Evolutionary conservation across 1,140 invertebrate genomes (phyloP).

Genomic region (Plectrocnemia conspersa): DNA sequence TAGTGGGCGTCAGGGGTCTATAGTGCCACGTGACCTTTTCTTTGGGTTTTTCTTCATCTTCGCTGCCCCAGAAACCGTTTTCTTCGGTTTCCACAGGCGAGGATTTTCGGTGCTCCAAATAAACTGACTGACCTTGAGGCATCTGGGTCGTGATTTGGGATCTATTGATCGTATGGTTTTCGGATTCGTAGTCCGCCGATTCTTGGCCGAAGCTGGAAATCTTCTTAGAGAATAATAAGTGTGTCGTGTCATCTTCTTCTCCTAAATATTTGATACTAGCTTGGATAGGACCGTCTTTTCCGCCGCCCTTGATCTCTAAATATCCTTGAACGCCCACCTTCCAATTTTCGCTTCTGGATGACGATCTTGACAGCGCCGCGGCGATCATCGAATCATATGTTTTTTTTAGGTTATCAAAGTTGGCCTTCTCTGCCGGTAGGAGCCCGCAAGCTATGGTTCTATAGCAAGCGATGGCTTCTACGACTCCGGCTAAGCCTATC

Average conservation of each 20-base stretch:
- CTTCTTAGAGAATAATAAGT: slow-evolving; percentile 49
- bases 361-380: slow-evolving; percentile 37
- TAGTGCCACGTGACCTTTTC: slow-evolving; percentile 48
- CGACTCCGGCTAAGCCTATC: slow-evolving; percentile 64
- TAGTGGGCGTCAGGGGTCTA: slow-evolving; percentile 41
- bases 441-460: slow-evolving; percentile 52
- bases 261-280: slow-evolving; percentile 46
- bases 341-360: slow-evolving; percentile 40
- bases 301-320: slow-evolving; percentile 44
- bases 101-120: slow-evolving; percentile 35
- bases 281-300: slow-evolving; percentile 41
- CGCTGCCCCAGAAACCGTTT: slow-evolving; percentile 27
- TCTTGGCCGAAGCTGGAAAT: slow-evolving; percentile 52
- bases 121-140: slow-evolving; percentile 38
- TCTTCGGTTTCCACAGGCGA: slow-evolving; percentile 31
- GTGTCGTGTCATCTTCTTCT: slow-evolving; percentile 42
- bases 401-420: slow-evolving; percentile 43
- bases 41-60: slow-evolving; percentile 35
- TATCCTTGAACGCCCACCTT: slow-evolving; percentile 46
- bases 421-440: slow-evolving; percentile 41
- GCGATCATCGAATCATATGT: slow-evolving; percentile 44
- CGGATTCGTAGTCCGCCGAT: slow-evolving; percentile 40
- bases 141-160: slow-evolving; percentile 39
- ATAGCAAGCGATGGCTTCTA: slow-evolving; percentile 61
- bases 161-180: slow-evolving; percentile 19